Evolutionary conservation across 1,140 invertebrate genomes (phyloP), one percentile per base, ranked within the genome.

Genomic region (Meloidogyne floridensis): DNA sequence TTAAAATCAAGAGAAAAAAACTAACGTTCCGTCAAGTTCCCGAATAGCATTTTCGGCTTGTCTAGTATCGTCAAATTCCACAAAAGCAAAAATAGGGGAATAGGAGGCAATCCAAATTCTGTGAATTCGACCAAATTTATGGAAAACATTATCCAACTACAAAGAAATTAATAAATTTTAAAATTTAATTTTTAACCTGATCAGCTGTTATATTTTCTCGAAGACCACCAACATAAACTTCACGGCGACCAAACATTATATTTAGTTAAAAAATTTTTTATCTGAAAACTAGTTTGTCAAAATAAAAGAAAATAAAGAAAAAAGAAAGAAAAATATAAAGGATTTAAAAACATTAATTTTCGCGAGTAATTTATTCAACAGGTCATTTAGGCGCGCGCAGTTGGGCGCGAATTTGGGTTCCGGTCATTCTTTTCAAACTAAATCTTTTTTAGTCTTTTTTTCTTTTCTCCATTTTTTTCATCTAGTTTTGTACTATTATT

Each of bases 141-240:
- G 93, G 91, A 98, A 98, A 10, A 95, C 94, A 91, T 96, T 94
- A 91, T 97, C 95, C 72, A 97, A 79, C 82, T 96, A 56, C 83
- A 87, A 72, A 71, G 20, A 75, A 56, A 9, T 76, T 3, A 80
- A 54, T 47, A 65, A 42, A 51, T 47, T 42, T 80, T 43, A 53
- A 43, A 53, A 32, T 15, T 54, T 9, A 13, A 54, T 13, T 54
- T 54, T 54, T 15, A 77, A 97, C 83, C 77, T 89, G 88, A 78
- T 90, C 80, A 32, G 88, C 84, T 56, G 87, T 90, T 3, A 86
- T 87, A 78, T 90, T 84, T 71, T 86, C 84, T 6, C 91, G 87
- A 54, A 98, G 92, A 92, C 98, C 96, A 70, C 97, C 97, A 51
- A 98, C 95, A 91, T 98, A 98, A 11, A 98, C 94, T 91, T 98